A percentile compares a stretch with the other conserved stretches of the same genome.
Conservation (phyloP, 1,140 invertebrate species). For the Euschistus heros region DNA sequence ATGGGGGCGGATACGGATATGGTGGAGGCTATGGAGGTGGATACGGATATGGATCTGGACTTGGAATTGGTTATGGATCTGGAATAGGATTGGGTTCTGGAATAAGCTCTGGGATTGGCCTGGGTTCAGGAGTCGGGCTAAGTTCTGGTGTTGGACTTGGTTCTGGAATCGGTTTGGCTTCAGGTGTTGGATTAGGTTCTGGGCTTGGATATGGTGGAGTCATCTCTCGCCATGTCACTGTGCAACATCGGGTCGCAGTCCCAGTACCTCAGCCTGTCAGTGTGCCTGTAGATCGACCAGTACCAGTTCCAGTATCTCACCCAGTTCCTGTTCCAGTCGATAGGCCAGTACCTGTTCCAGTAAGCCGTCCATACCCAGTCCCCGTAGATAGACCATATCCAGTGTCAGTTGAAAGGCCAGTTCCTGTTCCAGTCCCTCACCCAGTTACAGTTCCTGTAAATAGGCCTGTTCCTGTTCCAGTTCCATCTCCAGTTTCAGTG, state of each 20-base stretch:
- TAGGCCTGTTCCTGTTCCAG: slow-evolving; percentile 21
- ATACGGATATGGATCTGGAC: neutral
- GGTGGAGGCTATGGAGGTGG: neutral
- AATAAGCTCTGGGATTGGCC: neutral
- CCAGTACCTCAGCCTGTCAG: slow-evolving; percentile 26
- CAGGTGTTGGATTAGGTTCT: slow-evolving; percentile 15
- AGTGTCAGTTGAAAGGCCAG: slow-evolving; percentile 28
- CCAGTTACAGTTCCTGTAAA: slow-evolving; percentile 24
- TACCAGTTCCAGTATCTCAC: slow-evolving; percentile 24
- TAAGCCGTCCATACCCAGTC: slow-evolving; percentile 24
- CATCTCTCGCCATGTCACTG: slow-evolving; percentile 20
- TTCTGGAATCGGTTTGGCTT: too few species aligned
- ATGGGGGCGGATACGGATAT: neutral
- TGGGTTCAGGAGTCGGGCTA: neutral
- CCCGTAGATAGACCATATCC: slow-evolving; percentile 5
- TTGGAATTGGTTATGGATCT: neutral
- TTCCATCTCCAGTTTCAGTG: slow-evolving; percentile 25
- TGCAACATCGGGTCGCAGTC: slow-evolving; percentile 24
- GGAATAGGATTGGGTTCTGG: neutral
- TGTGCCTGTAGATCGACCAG: slow-evolving; percentile 28
- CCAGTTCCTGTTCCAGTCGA: slow-evolving; percentile 28
- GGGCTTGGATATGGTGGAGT: neutral
- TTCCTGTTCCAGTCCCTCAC: slow-evolving; percentile 27
- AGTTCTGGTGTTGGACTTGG: too few species aligned
- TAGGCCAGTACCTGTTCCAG: slow-evolving; percentile 26